These are phyloP conservation scores for Tetramorium parvispinum DNA, from an alignment of 1,140 invertebrate genomes.

Conservation along the genomic window DNA sequence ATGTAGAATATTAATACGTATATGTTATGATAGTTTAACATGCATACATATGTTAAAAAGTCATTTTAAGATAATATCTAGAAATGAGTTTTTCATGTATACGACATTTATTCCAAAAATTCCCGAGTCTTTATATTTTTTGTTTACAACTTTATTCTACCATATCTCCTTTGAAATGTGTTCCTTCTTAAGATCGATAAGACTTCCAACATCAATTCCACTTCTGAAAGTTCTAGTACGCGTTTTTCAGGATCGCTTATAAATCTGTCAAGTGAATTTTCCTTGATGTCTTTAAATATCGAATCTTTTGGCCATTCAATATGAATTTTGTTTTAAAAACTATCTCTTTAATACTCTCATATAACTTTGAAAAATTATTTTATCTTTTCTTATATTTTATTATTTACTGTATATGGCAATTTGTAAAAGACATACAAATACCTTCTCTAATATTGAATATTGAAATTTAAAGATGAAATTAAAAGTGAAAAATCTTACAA, in stretches of 20 bases:
- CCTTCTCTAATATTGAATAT: neutral
- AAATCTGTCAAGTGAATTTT: too few species aligned
- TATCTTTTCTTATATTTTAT: neutral
- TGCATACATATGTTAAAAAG: neutral
- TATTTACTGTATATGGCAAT: neutral
- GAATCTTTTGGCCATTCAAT: too few species aligned
- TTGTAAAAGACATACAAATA: neutral
- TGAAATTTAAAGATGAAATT: neutral
- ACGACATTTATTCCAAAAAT: too few species aligned
- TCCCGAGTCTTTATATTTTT: too few species aligned
- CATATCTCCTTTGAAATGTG: too few species aligned
- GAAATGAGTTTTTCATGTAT: neutral
- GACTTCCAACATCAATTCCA: too few species aligned
- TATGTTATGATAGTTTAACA: neutral
- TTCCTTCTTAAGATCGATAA: too few species aligned
- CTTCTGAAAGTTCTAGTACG: too few species aligned
- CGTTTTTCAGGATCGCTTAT: too few species aligned
- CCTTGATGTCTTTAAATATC: too few species aligned
- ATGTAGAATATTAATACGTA: neutral
- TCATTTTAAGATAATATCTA: neutral
- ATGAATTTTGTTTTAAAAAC: too few species aligned
- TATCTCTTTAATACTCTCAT: neutral
- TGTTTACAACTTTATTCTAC: too few species aligned
- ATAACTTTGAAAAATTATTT: neutral
- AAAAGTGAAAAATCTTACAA: neutral